phyloP scores from a whole-genome alignment of 64 coral and sea anemone genomes.

The Actinia equina region DNA sequence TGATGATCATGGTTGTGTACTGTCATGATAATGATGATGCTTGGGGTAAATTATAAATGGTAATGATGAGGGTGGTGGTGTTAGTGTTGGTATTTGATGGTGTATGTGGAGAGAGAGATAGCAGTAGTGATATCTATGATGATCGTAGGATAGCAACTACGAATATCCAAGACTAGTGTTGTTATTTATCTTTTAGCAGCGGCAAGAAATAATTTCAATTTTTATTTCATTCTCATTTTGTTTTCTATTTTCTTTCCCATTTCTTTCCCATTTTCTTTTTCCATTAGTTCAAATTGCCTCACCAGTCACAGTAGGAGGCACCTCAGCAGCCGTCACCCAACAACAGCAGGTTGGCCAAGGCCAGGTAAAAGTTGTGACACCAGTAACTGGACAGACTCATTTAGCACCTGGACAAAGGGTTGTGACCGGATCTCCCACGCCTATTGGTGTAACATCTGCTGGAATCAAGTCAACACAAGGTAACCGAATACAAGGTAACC shows the following conservation, averaged over 20 bases:
- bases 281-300: not conserved
- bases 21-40: no score
- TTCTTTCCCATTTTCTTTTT: not conserved
- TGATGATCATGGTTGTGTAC: not conserved
- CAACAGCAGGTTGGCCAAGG: not conserved
- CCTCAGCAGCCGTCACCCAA: not conserved
- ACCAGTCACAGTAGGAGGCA: not conserved
- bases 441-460: not conserved
- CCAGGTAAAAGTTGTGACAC: not conserved
- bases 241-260: not conserved
- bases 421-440: not conserved
- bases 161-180: no score
- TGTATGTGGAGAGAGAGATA: no score
- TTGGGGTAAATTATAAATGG: no score
- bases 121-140: no score
- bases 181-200: no score
- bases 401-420: constrained; percentile 14
- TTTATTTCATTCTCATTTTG: no score
- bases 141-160: no score
- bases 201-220: no score
- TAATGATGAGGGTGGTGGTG: not conserved
- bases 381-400: not conserved
- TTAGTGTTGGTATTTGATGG: not conserved
- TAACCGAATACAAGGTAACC: not conserved
- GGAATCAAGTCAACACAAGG: not conserved